These are phyloP conservation scores for Phania funesta DNA, from an alignment of 2,888 invertebrate species.

Conservation along the genomic window DNA sequence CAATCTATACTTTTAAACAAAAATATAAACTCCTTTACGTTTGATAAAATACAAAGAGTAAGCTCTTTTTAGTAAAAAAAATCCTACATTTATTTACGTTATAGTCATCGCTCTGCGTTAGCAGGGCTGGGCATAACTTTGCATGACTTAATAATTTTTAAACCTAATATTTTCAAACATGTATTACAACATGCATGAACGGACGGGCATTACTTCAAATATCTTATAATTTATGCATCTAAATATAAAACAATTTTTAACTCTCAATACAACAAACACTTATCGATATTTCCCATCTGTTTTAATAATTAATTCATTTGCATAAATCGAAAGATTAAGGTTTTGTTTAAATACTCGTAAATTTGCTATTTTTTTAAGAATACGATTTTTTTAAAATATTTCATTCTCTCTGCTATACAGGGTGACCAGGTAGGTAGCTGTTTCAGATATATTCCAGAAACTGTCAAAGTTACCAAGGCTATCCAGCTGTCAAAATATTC, in stretches of 20 bases:
- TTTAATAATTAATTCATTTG: constrained; percentile 55
- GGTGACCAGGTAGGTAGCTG: too few species aligned
- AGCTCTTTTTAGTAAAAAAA: background rate
- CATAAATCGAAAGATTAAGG: constrained; percentile 43
- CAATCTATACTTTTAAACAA: too few species aligned
- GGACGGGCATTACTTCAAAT: constrained; percentile 1
- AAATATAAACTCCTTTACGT: too few species aligned
- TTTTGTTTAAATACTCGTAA: constrained; percentile 18
- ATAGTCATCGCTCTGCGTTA: background rate
- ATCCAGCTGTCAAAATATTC: too few species aligned
- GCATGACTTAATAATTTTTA: background rate
- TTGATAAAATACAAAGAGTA: background rate
- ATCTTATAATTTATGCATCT: constrained; percentile 36
- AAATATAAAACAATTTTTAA: constrained; percentile 20
- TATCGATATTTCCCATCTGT: constrained; percentile 38
- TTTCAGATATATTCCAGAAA: too few species aligned
- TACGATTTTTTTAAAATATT: too few species aligned
- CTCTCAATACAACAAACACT: constrained; percentile 15
- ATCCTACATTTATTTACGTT: background rate
- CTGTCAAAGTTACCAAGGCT: too few species aligned
- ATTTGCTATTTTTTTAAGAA: background rate
- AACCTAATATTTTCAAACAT: background rate
- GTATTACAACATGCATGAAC: constrained; percentile 8
- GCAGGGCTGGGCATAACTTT: background rate
- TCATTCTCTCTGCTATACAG: too few species aligned